Percentiles rank a stretch among this genome's conserved stretches.
phyloP scores from a whole-genome alignment of 2,797 vertebrate species.

The Rousettus madagascariensis region DNA sequence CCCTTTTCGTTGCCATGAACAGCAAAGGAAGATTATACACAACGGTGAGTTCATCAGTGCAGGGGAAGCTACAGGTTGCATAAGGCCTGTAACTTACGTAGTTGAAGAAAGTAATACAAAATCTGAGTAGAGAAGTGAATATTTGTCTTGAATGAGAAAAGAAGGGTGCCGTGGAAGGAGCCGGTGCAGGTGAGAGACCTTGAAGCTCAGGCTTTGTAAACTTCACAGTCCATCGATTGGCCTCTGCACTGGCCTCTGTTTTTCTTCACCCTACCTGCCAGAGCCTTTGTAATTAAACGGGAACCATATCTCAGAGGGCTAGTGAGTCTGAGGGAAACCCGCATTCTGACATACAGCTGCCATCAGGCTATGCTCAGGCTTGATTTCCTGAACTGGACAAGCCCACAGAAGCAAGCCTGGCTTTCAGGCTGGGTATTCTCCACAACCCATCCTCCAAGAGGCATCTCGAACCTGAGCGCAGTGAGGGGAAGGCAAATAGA shows the following conservation, averaged over 20 bases:
- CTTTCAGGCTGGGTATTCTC: neutral
- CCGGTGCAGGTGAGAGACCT: no score
- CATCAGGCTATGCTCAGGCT: neutral
- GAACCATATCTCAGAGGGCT: neutral
- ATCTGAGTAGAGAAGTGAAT: neutral
- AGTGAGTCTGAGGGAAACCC: neutral
- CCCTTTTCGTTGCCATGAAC: conserved; percentile 95
- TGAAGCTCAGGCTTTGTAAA: no score
- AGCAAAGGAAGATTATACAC: conserved; percentile 93
- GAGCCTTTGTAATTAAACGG: neutral
- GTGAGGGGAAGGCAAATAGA: accelerated
- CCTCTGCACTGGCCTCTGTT: neutral
- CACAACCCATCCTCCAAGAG: accelerated
- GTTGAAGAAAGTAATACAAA: neutral
- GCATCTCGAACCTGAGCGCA: accelerated
- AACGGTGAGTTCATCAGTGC: conserved; percentile 89
- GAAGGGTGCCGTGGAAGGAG: neutral
- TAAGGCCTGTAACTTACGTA: neutral
- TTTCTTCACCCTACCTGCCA: neutral
- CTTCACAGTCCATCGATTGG: accelerated
- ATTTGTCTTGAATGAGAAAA: neutral
- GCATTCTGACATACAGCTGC: no score
- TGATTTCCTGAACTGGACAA: neutral
- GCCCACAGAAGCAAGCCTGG: neutral
- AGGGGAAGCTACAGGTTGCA: neutral